Conservation (phyloP, 2,797 vertebrate species). For the Anguilla megastoma region DNA sequence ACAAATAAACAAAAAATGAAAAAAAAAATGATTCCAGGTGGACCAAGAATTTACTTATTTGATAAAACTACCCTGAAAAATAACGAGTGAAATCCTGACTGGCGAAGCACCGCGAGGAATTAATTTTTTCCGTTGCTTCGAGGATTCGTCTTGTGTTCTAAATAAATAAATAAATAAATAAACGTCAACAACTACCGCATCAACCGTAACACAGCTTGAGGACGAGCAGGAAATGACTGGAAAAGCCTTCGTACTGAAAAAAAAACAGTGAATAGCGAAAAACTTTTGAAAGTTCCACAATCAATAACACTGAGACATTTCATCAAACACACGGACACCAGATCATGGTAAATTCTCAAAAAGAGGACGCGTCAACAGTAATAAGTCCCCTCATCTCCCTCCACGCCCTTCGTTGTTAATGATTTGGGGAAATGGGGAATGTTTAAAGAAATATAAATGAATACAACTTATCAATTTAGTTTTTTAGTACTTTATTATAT, state of each 20-base stretch:
- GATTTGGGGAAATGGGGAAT: conserved; percentile 77
- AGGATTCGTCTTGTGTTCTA: conserved; percentile 82
- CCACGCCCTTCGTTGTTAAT: conserved; percentile 81
- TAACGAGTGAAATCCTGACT: conserved; percentile 82
- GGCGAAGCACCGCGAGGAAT: conserved; percentile 80
- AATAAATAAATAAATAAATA: conserved; percentile 75
- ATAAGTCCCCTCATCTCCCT: conserved; percentile 74
- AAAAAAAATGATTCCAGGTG: conserved; percentile 82
- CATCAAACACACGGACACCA: conserved; percentile 69
- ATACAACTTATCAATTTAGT: conserved; percentile 90
- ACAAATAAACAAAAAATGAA: conserved; percentile 56
- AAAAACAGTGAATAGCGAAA: conserved; percentile 76
- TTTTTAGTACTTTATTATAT: conserved; percentile 99
- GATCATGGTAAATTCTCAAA: conserved; percentile 71
- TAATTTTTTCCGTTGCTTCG: conserved; percentile 79
- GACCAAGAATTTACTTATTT: conserved; percentile 91
- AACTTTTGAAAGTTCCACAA: conserved; percentile 65
- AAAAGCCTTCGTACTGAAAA: conserved; percentile 67
- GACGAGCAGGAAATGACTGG: conserved; percentile 73
- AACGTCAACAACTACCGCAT: conserved; percentile 73
- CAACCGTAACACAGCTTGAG: conserved; percentile 66
- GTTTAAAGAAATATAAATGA: conserved; percentile 74
- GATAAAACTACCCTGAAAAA: conserved; percentile 74
- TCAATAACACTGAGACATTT: conserved; percentile 71
- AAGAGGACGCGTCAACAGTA: conserved; percentile 76